Evolutionary conservation across 2,113 vertebrate genomes (phyloP).

Genomic region (Sarotherodon lohbergeri): DNA sequence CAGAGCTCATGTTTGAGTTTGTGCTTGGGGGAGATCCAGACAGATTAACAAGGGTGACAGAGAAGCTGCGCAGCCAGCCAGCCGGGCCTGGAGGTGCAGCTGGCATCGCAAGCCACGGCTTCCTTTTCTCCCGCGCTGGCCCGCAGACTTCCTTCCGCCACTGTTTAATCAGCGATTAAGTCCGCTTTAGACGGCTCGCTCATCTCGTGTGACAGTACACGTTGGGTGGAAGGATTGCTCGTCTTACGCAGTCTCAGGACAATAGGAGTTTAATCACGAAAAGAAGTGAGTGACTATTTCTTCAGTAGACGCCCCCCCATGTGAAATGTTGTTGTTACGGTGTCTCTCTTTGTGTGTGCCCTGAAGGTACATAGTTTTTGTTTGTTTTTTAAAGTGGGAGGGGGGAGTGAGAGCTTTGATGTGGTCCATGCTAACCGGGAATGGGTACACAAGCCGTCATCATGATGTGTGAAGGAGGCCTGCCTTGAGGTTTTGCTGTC

Average conservation of each 20-base stretch:
- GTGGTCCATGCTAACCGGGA: slow-evolving; percentile 52
- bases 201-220: slow-evolving; percentile 65
- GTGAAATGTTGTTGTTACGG: slow-evolving; percentile 54
- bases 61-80: slow-evolving; percentile 24
- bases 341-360: slow-evolving; percentile 48
- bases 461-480: slow-evolving; percentile 47
- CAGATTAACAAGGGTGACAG: slow-evolving; percentile 62
- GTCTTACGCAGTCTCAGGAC: slow-evolving; percentile 13
- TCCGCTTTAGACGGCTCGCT: slow-evolving; percentile 34
- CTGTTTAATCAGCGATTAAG: slow-evolving; percentile 68
- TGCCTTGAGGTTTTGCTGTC: slow-evolving; percentile 46
- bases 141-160: slow-evolving; percentile 38
- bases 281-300: slow-evolving; percentile 34
- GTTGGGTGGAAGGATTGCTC: slow-evolving; percentile 32
- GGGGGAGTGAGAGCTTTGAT: slow-evolving; percentile 58
- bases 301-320: slow-evolving; percentile 26
- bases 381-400: not conserved
- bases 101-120: slow-evolving; percentile 42
- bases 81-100: slow-evolving; percentile 44
- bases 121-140: slow-evolving; percentile 23
- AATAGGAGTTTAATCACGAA: slow-evolving; percentile 24
- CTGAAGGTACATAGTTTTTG: slow-evolving; percentile 9
- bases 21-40: slow-evolving; percentile 65
- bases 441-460: slow-evolving; percentile 52
- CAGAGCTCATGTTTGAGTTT: slow-evolving; percentile 66